Conservation (phyloP, 2,888 invertebrate genomes). For the Camptogramma bilineatum region DNA sequence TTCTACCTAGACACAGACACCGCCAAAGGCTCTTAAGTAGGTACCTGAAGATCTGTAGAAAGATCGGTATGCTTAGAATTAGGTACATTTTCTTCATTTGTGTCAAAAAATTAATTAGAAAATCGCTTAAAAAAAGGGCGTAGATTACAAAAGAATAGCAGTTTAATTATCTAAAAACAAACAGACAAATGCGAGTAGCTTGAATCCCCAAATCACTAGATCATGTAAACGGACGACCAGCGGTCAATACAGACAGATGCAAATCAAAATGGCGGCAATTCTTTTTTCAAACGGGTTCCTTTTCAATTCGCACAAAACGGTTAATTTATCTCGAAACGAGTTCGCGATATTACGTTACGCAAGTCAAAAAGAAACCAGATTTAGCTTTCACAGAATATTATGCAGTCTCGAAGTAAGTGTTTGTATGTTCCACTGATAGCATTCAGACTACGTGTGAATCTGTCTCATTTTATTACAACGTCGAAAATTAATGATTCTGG, state of each 20-base stretch:
- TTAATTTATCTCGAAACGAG: conserved; percentile 41
- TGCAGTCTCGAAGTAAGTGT: neutral
- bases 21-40: no score
- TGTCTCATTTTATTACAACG: no score
- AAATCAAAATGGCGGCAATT: conserved; percentile 27
- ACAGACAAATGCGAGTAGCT: conserved; percentile 1
- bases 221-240: conserved; percentile 10
- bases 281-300: conserved; percentile 23
- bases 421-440: neutral
- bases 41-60: no score
- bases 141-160: neutral
- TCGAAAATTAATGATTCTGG: no score
- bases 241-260: conserved; percentile 10
- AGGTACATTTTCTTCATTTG: no score
- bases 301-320: conserved; percentile 42
- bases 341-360: conserved; percentile 59
- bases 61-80: no score
- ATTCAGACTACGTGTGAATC: no score
- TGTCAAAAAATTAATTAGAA: no score
- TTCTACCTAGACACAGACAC: no score
- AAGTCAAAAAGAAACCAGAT: conserved; percentile 72
- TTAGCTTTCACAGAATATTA: conserved; percentile 48
- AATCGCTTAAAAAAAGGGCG: no score
- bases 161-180: no score
- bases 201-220: conserved; percentile 9